Conservation (phyloP, 2,888 invertebrate genomes). For the Cephus spinipes region DNA sequence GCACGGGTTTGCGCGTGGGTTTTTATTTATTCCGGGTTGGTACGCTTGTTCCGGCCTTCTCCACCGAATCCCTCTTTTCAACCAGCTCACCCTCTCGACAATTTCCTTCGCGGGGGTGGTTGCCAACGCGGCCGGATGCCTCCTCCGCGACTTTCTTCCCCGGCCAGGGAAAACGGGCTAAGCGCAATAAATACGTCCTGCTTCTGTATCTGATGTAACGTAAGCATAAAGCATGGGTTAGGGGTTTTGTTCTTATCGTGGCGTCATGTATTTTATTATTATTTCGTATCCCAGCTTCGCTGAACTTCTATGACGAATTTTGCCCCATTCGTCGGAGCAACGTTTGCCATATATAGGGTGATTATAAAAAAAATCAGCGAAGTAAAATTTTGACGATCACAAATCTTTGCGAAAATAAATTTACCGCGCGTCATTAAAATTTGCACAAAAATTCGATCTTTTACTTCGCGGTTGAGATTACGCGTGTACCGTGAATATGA, state of each 20-base stretch:
- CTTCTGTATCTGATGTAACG: slow-evolving; percentile 29
- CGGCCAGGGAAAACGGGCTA: slow-evolving; percentile 23
- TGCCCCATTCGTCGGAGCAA: neutral
- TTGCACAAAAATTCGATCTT: neutral
- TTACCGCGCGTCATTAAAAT: neutral
- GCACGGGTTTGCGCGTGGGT: slow-evolving; percentile 40
- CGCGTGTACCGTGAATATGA: neutral
- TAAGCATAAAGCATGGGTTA: neutral
- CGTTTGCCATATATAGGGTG: neutral
- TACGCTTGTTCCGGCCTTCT: slow-evolving; percentile 51
- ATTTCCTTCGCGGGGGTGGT: slow-evolving; percentile 42
- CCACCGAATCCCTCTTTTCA: slow-evolving; percentile 47
- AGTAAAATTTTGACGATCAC: neutral
- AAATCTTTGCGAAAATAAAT: neutral
- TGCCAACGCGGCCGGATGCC: slow-evolving; percentile 42
- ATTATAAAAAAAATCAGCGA: neutral
- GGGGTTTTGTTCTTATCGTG: neutral
- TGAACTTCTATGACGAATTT: neutral
- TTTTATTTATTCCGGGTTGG: slow-evolving; percentile 57
- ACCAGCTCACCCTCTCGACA: slow-evolving; percentile 39
- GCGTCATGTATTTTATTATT: neutral
- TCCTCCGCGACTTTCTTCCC: slow-evolving; percentile 40
- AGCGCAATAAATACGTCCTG: slow-evolving; percentile 48
- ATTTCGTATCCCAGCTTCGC: neutral
- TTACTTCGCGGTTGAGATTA: neutral